phyloP scores from a whole-genome alignment of 2,888 invertebrate genomes.

The Loripinus fragilis region DNA sequence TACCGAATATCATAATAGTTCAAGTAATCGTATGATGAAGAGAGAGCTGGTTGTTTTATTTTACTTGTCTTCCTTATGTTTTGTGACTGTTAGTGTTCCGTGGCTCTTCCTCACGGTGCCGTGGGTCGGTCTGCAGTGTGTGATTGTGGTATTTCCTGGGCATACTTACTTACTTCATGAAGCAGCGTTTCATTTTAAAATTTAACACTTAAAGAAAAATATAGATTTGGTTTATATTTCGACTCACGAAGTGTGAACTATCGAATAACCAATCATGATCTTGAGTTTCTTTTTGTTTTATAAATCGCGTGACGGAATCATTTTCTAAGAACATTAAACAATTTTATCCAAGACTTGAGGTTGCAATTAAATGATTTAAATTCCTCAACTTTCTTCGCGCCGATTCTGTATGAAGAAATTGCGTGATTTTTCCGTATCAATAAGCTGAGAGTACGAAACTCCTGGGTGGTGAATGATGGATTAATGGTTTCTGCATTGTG shows the following conservation, averaged over 20 bases:
- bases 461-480: constrained; percentile 14
- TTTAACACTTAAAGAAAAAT: too few species aligned
- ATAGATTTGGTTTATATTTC: too few species aligned
- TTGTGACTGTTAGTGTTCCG: too few species aligned
- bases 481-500: constrained; percentile 13
- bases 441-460: constrained; percentile 1
- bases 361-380: constrained; percentile 17
- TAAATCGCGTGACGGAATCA: constrained; percentile 2
- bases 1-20: too few species aligned
- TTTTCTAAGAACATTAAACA: constrained; percentile 13
- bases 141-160: too few species aligned
- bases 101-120: too few species aligned
- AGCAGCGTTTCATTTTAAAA: too few species aligned
- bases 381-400: constrained; percentile 13
- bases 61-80: too few species aligned
- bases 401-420: not conserved
- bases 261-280: not conserved
- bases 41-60: too few species aligned
- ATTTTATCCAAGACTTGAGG: constrained; percentile 1
- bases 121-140: too few species aligned
- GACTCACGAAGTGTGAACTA: constrained; percentile 8
- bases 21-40: too few species aligned
- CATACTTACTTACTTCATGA: too few species aligned
- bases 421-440: constrained; percentile 5
- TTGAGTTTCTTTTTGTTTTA: not conserved